Evolutionary conservation across 2,797 vertebrate genomes (phyloP).

Genomic region (Tapera naevia): DNA sequence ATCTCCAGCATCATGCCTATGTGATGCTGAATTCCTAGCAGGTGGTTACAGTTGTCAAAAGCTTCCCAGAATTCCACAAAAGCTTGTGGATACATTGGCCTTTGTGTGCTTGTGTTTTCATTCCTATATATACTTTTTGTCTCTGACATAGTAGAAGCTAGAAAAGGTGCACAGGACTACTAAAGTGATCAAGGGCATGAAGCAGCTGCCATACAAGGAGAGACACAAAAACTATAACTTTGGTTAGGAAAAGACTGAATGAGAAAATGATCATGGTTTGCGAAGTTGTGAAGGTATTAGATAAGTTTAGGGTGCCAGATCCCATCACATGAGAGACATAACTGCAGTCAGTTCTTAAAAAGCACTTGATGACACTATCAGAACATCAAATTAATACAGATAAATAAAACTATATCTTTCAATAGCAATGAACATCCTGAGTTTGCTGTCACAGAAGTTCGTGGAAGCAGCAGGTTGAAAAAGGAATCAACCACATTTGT

Average conservation of each 20-base stretch:
- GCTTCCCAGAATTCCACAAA: background rate
- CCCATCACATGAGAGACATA: fast-evolving
- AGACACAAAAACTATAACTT: background rate
- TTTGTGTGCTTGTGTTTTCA: background rate
- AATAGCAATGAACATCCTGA: background rate
- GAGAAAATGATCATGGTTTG: background rate
- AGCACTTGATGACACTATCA: background rate
- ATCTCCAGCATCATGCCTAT: background rate
- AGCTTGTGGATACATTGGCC: background rate
- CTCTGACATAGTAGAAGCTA: background rate
- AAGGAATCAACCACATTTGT: background rate
- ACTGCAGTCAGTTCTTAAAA: background rate
- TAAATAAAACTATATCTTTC: background rate
- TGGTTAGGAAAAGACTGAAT: background rate
- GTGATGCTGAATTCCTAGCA: background rate
- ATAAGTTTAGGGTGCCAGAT: background rate
- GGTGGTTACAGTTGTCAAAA: background rate
- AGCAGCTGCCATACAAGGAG: background rate
- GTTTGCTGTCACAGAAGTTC: background rate
- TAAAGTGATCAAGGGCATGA: background rate
- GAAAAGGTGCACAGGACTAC: background rate
- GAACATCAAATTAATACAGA: background rate
- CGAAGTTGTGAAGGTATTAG: background rate
- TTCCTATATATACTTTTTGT: background rate
- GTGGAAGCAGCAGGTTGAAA: background rate